Base-by-base conservation (phyloP, 2,113 vertebrate species). In the Colinus virginianus region DNA sequence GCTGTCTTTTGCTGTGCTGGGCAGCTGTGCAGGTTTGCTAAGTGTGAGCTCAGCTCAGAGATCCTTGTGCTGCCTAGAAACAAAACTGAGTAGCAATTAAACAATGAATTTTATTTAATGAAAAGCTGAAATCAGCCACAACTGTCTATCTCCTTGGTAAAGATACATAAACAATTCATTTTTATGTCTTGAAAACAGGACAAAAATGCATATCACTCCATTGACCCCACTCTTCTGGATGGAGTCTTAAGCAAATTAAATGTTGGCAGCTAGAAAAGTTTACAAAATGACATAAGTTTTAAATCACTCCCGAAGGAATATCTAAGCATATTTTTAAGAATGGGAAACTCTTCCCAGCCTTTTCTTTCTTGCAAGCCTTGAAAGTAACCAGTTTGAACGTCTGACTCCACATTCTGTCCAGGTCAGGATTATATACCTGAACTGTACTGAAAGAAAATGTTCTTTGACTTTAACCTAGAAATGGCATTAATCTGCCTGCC, bases 241-340 rank as follows among this genome's bases (percentile, higher is more conserved):
- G 32, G 86, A 78, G 64, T 96, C 87, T 88, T 95, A 96, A 90
- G 82, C 53, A 88, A 94, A 90, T 86, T 83, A 85, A 83, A 78
- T 78, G 64, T 21, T 94, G 94, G 90, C 87, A 93, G 91, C 93
- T 95, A 91, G 90, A 90, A 82, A 81, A 68, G 79, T 95, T 96
- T 94, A 49, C 85, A 81, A 49, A 86, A 93, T 95, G 78, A 94
- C 90, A 61, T 95, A 94, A 94, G 87, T 87, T 95, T 95, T 85
- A 95, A 91, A 92, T 90, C 40, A 66, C 72, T 96, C 95, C 79
- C 85, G 30, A 62, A 84, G 94, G 94, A 96, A 75, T 80, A 66
- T 51, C 83, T 81, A 61, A 78, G 87, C 94, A 81, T 95, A 78
- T 94, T 95, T 96, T 96, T 95, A 96, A 95, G 95, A 96, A 96